Conservation (phyloP, 2,113 vertebrate species). For the Anoplopoma fimbria region DNA sequence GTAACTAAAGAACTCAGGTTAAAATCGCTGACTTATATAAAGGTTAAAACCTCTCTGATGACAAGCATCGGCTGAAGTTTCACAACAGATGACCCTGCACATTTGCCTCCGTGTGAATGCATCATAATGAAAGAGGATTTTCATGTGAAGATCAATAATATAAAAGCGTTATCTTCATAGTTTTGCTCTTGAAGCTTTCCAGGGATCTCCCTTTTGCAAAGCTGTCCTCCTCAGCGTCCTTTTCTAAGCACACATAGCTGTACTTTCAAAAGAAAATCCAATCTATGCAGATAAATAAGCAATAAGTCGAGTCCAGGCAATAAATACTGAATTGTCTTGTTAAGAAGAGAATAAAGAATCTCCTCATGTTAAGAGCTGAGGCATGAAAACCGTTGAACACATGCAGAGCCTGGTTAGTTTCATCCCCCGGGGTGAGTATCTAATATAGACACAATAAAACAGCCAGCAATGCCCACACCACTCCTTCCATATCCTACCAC, state of each 20-base stretch:
- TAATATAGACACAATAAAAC: conserved; percentile 57
- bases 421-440: conserved; percentile 19
- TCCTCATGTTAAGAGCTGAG: conserved; percentile 14
- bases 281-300: conserved; percentile 45
- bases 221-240: neutral
- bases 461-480: conserved; percentile 27
- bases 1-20: conserved; percentile 33
- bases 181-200: conserved; percentile 24
- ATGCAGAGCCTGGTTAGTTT: conserved; percentile 30
- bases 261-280: conserved; percentile 38
- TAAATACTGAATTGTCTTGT: conserved; percentile 43
- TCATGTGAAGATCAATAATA: conserved; percentile 3
- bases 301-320: conserved; percentile 7
- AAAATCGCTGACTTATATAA: conserved; percentile 30
- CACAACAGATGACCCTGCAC: conserved; percentile 13
- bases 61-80: conserved; percentile 36
- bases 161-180: conserved; percentile 10
- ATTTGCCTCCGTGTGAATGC: neutral
- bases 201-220: conserved; percentile 12
- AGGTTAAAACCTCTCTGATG: conserved; percentile 43
- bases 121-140: neutral
- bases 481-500: conserved; percentile 29
- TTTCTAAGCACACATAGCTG: conserved; percentile 16
- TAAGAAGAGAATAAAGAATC: conserved; percentile 44
- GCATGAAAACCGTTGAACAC: conserved; percentile 9